These are phyloP conservation scores for Delia radicum DNA, from an alignment of 1,140 invertebrate species.

Conservation along the genomic window DNA sequence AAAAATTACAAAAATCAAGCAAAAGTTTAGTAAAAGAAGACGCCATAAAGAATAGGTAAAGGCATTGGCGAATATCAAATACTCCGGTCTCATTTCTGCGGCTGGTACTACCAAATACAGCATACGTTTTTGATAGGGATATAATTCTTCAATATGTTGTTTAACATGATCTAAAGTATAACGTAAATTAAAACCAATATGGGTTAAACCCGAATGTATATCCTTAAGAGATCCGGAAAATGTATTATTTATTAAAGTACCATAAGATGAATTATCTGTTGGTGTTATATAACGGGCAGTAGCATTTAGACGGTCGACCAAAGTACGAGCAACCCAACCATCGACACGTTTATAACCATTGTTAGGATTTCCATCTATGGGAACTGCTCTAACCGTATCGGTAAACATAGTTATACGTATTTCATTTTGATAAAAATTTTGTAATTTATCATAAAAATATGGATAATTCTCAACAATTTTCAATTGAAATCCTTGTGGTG, in stretches of 20 bases:
- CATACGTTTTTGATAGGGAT: conserved; percentile 36
- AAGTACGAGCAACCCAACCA: conserved; percentile 34
- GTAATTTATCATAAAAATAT: conserved; percentile 40
- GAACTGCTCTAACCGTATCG: conserved; percentile 39
- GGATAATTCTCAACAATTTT: neutral
- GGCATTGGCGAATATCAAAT: conserved; percentile 42
- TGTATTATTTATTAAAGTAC: conserved; percentile 36
- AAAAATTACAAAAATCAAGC: conserved; percentile 37
- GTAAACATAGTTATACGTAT: conserved; percentile 46
- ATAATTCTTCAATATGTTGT: conserved; percentile 38
- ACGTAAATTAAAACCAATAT: conserved; percentile 42
- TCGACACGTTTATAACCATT: conserved; percentile 38
- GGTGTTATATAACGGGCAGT: conserved; percentile 39
- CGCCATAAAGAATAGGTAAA: conserved; percentile 41
- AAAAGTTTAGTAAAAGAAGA: conserved; percentile 35
- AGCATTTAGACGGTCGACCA: conserved; percentile 39
- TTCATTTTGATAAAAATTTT: conserved; percentile 35
- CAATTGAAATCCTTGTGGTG: conserved; percentile 31
- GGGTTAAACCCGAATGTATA: conserved; percentile 33
- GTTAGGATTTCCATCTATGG: conserved; percentile 25
- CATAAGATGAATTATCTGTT: conserved; percentile 40
- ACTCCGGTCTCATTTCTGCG: conserved; percentile 40
- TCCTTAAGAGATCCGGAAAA: conserved; percentile 40
- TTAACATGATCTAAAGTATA: conserved; percentile 42
- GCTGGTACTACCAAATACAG: conserved; percentile 44